Conservation (phyloP, 2,113 vertebrate genomes). For the Pachycephala philippinensis region DNA sequence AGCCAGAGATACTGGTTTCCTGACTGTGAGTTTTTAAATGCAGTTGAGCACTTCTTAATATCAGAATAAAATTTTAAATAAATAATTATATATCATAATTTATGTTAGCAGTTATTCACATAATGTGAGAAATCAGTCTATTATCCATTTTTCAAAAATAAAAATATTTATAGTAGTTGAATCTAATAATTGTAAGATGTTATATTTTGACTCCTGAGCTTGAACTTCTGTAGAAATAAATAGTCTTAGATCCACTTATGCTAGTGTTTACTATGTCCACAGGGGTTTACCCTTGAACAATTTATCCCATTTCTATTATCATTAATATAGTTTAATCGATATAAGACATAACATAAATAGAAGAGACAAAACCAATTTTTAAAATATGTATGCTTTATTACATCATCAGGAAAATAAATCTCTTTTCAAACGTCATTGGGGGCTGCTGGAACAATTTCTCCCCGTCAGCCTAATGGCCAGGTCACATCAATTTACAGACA, state of each 20-base stretch:
- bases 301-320: not conserved
- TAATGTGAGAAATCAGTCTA: not conserved
- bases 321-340: not conserved
- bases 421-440: not conserved
- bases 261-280: not conserved
- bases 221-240: not conserved
- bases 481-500: not conserved
- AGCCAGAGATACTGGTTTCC: not conserved
- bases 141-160: not conserved
- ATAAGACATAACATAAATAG: not conserved
- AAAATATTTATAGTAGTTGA: not conserved
- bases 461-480: not conserved
- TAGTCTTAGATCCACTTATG: not conserved
- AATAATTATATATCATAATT: not conserved
- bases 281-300: not conserved
- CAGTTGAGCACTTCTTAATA: not conserved
- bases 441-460: not conserved
- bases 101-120: not conserved
- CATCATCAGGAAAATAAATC: not conserved
- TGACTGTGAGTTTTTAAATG: not conserved
- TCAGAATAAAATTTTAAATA: not conserved
- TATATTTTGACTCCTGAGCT: not conserved
- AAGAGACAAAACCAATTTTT: not conserved
- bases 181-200: not conserved
- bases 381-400: not conserved